phyloP scores from a whole-genome alignment of 2,888 invertebrate species.

The Phanerotoma sp. region DNA sequence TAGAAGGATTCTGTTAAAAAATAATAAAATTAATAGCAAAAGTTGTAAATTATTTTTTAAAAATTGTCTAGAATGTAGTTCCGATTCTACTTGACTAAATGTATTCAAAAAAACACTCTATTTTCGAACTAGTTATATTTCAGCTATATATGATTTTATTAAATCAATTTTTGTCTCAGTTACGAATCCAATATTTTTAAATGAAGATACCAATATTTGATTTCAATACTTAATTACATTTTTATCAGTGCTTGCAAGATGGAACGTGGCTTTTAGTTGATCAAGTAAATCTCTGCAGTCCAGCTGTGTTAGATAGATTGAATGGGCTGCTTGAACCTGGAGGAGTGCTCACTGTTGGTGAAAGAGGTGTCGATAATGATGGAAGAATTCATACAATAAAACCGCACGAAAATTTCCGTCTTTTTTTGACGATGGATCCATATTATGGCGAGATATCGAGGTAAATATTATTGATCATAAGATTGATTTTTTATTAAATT shows the following conservation, averaged over 20 bases:
- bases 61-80: too few relatives aligned
- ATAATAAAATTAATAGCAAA: too few relatives aligned
- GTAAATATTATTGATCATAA: constrained; percentile 53
- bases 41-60: too few relatives aligned
- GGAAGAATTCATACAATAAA: constrained; percentile 72
- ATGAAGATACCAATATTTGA: too few relatives aligned
- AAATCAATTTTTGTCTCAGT: too few relatives aligned
- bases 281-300: constrained; percentile 93
- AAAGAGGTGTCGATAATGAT: constrained; percentile 77
- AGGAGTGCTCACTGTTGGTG: constrained; percentile 86
- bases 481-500: constrained; percentile 20
- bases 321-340: constrained; percentile 94
- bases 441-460: constrained; percentile 93
- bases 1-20: too few relatives aligned
- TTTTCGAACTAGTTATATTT: too few relatives aligned
- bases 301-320: constrained; percentile 94
- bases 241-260: constrained; percentile 68
- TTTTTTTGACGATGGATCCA: constrained; percentile 95
- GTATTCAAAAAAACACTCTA: too few relatives aligned
- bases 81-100: too few relatives aligned
- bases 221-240: not conserved
- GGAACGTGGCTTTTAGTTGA: constrained; percentile 86
- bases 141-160: too few relatives aligned
- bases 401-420: constrained; percentile 88
- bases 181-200: too few relatives aligned